Conservation (phyloP, 2,888 invertebrate genomes). For the Clusia tigrina region DNA sequence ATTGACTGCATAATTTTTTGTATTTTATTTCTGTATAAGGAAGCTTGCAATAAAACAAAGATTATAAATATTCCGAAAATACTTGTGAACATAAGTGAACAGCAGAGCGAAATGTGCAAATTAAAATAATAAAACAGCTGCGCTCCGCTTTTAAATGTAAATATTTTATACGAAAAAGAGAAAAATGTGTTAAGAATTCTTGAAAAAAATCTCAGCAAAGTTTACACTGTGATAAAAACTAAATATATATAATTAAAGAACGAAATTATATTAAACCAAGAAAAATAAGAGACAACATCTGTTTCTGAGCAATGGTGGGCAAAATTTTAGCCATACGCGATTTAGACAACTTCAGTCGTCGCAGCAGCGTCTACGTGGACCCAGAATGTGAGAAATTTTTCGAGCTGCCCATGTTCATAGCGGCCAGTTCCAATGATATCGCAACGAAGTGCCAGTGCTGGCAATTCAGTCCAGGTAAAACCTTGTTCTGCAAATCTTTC, state of each 20-base stretch:
- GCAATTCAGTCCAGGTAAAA: slow-evolving; percentile 63
- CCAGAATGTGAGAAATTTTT: slow-evolving; percentile 65
- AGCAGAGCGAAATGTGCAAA: slow-evolving; percentile 13
- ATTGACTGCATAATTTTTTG: too few relatives aligned
- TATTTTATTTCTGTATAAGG: not conserved
- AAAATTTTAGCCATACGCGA: slow-evolving; percentile 63
- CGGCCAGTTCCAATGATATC: slow-evolving; percentile 62
- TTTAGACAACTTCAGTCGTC: slow-evolving; percentile 62
- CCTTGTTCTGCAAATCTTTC: not conserved
- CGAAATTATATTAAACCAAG: slow-evolving; percentile 12
- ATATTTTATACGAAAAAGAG: not conserved
- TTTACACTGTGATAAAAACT: not conserved
- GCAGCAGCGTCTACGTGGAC: slow-evolving; percentile 64
- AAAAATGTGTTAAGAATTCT: not conserved
- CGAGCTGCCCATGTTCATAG: slow-evolving; percentile 61
- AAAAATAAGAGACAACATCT: slow-evolving; percentile 22
- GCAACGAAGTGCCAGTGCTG: slow-evolving; percentile 63
- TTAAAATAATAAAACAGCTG: slow-evolving; percentile 12
- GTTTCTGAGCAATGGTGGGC: slow-evolving; percentile 58
- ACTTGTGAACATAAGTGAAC: not conserved
- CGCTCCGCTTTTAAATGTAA: not conserved
- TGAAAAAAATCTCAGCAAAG: not conserved
- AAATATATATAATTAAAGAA: not conserved
- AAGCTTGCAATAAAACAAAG: too few relatives aligned
- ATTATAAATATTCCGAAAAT: slow-evolving; percentile 11